Evolutionary conservation across 2,797 vertebrate species (phyloP).

Genomic region (Syngnathus rostellatus): DNA sequence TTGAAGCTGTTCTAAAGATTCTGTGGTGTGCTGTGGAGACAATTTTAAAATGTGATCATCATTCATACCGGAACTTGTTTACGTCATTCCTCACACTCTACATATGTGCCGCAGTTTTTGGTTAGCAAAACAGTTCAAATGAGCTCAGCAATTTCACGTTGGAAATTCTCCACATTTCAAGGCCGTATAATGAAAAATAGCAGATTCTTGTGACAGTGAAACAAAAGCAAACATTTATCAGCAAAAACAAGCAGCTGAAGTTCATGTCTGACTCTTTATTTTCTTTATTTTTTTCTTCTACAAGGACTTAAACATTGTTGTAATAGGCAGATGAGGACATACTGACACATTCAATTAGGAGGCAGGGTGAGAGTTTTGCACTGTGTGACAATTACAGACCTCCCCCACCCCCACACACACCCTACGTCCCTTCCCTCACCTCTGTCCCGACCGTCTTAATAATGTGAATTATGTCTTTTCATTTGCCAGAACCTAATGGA

Average conservation of each 20-base stretch:
- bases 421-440: constrained; percentile 12
- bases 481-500: constrained; percentile 47
- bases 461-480: constrained; percentile 53
- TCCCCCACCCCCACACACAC: constrained; percentile 10
- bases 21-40: background rate
- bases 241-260: constrained; percentile 20
- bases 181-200: background rate
- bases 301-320: constrained; percentile 41
- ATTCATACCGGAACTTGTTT: background rate
- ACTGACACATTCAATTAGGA: constrained; percentile 52
- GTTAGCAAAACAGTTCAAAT: background rate
- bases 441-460: constrained; percentile 40
- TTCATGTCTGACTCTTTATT: constrained; percentile 17
- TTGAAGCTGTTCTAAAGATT: background rate
- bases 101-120: background rate
- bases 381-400: constrained; percentile 41
- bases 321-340: constrained; percentile 38
- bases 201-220: background rate
- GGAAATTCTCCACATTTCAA: constrained; percentile 2
- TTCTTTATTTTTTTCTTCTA: constrained; percentile 17
- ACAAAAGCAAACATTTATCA: constrained; percentile 33
- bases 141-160: background rate
- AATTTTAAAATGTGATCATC: background rate
- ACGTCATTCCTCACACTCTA: background rate
- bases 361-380: constrained; percentile 26